Base-by-base conservation (phyloP, 2,888 invertebrate species). In the Tachina fera region DNA sequence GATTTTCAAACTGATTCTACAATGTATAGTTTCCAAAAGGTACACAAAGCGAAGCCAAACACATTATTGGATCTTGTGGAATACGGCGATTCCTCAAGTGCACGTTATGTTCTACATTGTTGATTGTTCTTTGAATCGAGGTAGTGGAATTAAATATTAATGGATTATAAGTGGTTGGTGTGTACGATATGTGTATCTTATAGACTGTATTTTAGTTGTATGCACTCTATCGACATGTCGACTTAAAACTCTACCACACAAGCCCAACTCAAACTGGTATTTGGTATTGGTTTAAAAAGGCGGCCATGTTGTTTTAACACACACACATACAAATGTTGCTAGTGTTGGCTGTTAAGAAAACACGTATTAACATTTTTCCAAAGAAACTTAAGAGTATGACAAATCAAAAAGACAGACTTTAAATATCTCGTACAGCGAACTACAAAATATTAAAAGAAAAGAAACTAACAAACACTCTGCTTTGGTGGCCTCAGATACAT, bases 301-400 rank as follows among this genome's bases (percentile, higher is more conserved):
- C 87, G 82, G 88, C 88, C 88, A 88, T 88, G 60, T 87, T 88
- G 80, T 61, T 84, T 87, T 77, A 53, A 86, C 77, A 19, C n/a
- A 84, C 31, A 86, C 86, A 72, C 9, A 41, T 11, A 68, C 16
- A 65, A n/a, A 61, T 43, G 43, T 22, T 68, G 60, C 14, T 16
- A 47, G 53, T 53, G 11, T 47, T n/a, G 60, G 11, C 51, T 67
- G 67, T 68, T 67, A 41, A 45, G 11, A 10, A 11, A 14, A 45
- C 51, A 22, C 41, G 31, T 60, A 41, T 45, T 51, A 67, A 71
- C 58, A 56, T 56, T 70, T 85, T 83, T 70, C 75, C 61, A 83
- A 86, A 86, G 86, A 86, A 86, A 86, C 86, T 86, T 76, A 86
- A 86, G 86, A 86, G 86, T 86, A 83, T 86, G 86, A 86, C 83